Percentiles rank a stretch among this genome's conserved stretches.
Conservation (phyloP, 2,888 invertebrate genomes). For the Campopleginae sp. region DNA sequence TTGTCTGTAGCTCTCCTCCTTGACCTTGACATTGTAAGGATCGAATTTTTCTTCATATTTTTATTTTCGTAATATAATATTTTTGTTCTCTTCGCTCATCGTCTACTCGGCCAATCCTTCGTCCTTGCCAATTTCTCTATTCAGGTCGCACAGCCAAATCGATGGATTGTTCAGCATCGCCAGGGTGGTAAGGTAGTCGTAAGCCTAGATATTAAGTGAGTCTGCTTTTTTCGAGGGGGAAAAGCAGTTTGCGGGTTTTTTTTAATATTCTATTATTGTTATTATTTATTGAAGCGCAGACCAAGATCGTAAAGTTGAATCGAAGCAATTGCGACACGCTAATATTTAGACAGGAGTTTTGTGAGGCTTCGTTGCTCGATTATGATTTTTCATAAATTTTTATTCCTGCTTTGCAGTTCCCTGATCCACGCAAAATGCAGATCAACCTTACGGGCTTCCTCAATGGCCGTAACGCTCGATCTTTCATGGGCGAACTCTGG, state of each 20-base stretch:
- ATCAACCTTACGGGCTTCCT: conserved; percentile 99
- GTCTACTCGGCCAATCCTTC: conserved; percentile 52
- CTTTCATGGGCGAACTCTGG: conserved; percentile 99
- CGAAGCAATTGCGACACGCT: conserved; percentile 32
- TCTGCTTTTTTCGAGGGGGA: conserved; percentile 84
- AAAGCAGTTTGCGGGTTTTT: conserved; percentile 80
- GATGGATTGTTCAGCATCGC: conserved; percentile 25
- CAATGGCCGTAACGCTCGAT: conserved; percentile 98
- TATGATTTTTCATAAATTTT: conserved; percentile 18
- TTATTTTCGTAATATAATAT: conserved; percentile 18
- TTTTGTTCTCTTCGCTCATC: conserved; percentile 54
- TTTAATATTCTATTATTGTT: conserved; percentile 32
- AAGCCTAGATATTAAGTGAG: conserved; percentile 72
- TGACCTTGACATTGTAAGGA: too few species aligned
- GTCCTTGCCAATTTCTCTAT: conserved; percentile 59
- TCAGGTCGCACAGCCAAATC: conserved; percentile 66
- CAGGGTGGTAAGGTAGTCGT: conserved; percentile 77
- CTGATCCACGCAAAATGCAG: conserved; percentile 99
- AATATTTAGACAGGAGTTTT: conserved; percentile 24
- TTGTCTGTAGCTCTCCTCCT: too few species aligned
- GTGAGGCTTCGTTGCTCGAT: conserved; percentile 13
- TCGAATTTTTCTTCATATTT: conserved; percentile 1
- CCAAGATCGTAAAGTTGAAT: conserved; percentile 42
- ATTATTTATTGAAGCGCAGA: conserved; percentile 32
- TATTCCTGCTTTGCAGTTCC: conserved; percentile 88